Percentiles rank a stretch among this genome's conserved stretches.
Conservation (phyloP, 2,888 invertebrate species). For the Ochropacha duplaris region DNA sequence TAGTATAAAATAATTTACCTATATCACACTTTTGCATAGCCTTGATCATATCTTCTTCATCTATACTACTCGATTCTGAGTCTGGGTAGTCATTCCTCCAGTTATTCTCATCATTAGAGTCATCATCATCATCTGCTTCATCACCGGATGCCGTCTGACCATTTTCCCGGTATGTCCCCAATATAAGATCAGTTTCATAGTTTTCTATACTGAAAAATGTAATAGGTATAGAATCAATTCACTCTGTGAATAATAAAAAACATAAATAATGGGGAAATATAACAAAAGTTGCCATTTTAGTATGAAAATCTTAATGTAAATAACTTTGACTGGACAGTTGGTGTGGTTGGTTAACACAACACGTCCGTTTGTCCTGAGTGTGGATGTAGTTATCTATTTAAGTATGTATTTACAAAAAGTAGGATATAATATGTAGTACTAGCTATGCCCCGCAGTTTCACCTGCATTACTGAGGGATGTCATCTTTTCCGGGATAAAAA, state of each 20-base stretch:
- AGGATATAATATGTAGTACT: too few species aligned
- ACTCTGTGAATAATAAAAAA: background rate
- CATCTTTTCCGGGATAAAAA: too few species aligned
- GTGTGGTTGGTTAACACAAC: too few species aligned
- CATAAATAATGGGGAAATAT: too few species aligned
- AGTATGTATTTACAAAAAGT: too few species aligned
- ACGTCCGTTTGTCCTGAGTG: too few species aligned
- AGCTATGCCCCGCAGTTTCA: too few species aligned
- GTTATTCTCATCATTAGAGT: constrained; percentile 91
- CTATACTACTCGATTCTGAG: constrained; percentile 84
- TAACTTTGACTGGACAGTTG: too few species aligned
- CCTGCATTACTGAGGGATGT: too few species aligned
- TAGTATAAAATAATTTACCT: constrained; percentile 43
- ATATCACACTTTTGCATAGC: constrained; percentile 78
- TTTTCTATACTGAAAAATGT: constrained; percentile 65
- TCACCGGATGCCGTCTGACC: constrained; percentile 45
- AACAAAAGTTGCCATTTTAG: too few species aligned
- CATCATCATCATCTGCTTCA: constrained; percentile 81
- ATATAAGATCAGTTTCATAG: constrained; percentile 61
- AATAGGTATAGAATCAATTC: background rate
- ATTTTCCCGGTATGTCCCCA: constrained; percentile 57
- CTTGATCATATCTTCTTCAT: constrained; percentile 84
- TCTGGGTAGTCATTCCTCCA: constrained; percentile 92
- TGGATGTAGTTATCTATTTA: too few species aligned
- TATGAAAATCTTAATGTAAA: too few species aligned